Evolutionary conservation across 2,113 vertebrate species (phyloP), one percentile per base, ranked within the genome.

Genomic region (Trochalopteron elliotii): DNA sequence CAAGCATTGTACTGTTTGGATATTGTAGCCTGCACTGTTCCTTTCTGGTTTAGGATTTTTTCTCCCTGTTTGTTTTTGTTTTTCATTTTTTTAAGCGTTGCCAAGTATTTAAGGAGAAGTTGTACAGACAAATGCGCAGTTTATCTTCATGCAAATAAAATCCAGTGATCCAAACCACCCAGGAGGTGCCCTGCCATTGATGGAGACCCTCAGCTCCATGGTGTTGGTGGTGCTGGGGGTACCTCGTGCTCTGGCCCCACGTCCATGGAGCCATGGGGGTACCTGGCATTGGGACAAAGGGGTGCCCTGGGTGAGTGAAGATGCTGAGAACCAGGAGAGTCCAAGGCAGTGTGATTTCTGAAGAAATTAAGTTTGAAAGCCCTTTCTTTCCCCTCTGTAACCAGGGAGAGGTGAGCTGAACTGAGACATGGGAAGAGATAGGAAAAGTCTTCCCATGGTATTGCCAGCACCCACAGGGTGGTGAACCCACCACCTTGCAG

Each of bases 61-160:
- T 13, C 17, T 18, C 22, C 40, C 14, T 25, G 18, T 75, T 89
- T 94, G 50, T 56, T 83, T 89, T 56, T 30, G 44, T 4, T 79
- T 74, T 59, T 71, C 27, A 20, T 79, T 60, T 74, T 65, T 94
- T 78, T 47, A 92, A 95, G 11, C 57, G 10, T 84, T 93, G 89
- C 92, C 92, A 93, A 90, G 75, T 94, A 93, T 94, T 97, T 95
- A 96, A 96, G 90, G 84, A 95, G 90, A 92, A 90, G 78, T 74
- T 95, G 93, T 97, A 94, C 88, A 91, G 92, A 92, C 64, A 35
- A 83, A 74, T 17, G 35, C 9, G 3, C 72, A 28, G 40, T 89
- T 90, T 94, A 88, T 96, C 91, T 91, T 91, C 91, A 89, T 91
- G 92, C 95, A 87, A 97, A 97, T 97, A 97, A 97, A 97, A 33